Base-by-base conservation (phyloP, 92 coral and sea anemone genomes). In the Phenganax marumi region DNA sequence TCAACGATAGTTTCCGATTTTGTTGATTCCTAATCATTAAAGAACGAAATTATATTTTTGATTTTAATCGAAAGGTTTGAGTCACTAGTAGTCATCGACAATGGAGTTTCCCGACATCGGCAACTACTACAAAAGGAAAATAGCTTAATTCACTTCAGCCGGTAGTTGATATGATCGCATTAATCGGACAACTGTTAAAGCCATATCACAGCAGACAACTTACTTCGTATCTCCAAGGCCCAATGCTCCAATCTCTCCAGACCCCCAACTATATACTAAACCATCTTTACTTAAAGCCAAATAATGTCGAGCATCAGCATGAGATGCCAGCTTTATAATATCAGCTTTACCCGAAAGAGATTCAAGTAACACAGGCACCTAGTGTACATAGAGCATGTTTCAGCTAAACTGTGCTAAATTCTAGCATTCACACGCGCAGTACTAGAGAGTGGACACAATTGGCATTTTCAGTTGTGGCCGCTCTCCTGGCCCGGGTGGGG, bases 211-310 rank as follows among this genome's bases (percentile, higher is more conserved):
- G 76, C 53, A 49, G 16, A 73, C 17, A 12, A 49, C 89, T 52
- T 88, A 95, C 98, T 89, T 95, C 57, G 93, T 90, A 77, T 95
- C 98, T 46, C 98, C 98, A 70, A 90, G 94, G 0, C 98, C 98
- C n/a, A 95, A 85, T 68, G 93, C 93, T 77, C 98, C 98, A 1
- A 92, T 96, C 78, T 95, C 98, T 10, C 98, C 98, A 50, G 97
- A 90, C 8, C 98, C 98, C 98, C 98, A 95, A 49, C 97, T 92
- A 77, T 92, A 95, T 17, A 95, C 93, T 63, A 87, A 92, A 8
- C 98, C 98, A 73, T 90, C 98, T 76, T 91, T 89, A 68, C 97
- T 92, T 33, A 95, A 87, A 56, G 97, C 98, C 97, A 95, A 86
- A 84, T 75, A 95, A 85, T 95, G 98, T 70, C 93, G 88, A 57